Base-by-base conservation (phyloP, 2,113 vertebrate genomes). In the Ornithorhynchus anatinus region DNA sequence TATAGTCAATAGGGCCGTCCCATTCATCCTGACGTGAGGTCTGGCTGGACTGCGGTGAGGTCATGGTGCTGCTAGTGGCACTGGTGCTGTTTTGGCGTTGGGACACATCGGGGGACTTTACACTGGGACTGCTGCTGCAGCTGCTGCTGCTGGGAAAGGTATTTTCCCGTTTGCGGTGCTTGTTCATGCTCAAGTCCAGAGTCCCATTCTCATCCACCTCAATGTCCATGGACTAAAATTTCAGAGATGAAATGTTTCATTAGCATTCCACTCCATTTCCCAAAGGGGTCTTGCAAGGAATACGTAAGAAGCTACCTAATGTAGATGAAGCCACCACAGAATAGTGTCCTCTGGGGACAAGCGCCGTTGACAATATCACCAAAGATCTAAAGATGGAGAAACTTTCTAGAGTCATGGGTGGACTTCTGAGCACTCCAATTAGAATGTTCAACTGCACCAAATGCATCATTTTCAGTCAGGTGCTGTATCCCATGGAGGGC, bases 121-220 rank as follows among this genome's bases (percentile, higher is more conserved):
- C 79, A 2, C 94, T 93, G 1, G 96, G 95, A 73, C 97, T 97
- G 64, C 95, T 89, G 69, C 92, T 86, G 82, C 95, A 94, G n/a
- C 95, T 93, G 82, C 95, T 86, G 53, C 94, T 94, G 81, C 94
- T 89, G 15, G 93, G 92, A 16, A 90, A 82, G 8, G 89, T 22
- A n/a, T 20, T 81, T 35, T 98, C 97, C 5, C 93, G 91, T 68
- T 94, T 96, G 59, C 96, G 93, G 60, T 96, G 94, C 31, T 97
- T 99, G 92, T 95, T 97, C 97, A 99, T 99, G 66, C 98, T 99
- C 84, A 99, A 89, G 87, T 99, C 98, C 91, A 99, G 89, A 17
- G 98, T 99, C 42, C 98, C 98, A 0, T 99, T 99, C 78, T 99
- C 98, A 62, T 99, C 98, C 78, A 99, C 97, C 79, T 98, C 96